Evolutionary conservation across 64 coral and sea anemone genomes (phyloP).

Genomic region (Astreopora myriophthalma): DNA sequence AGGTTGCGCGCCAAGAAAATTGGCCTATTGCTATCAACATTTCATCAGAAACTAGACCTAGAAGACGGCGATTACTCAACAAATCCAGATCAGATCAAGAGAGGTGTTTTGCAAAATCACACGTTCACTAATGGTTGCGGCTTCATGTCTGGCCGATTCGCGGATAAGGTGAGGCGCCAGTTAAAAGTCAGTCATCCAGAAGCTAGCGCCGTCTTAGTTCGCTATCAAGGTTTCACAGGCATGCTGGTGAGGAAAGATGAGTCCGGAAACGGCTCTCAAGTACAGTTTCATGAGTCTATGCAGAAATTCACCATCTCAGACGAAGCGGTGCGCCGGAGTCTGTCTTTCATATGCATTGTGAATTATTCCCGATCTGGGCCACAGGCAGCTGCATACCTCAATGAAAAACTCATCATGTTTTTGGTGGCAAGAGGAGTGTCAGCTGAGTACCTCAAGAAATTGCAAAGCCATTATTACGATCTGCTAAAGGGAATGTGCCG

Average conservation of each 20-base stretch:
- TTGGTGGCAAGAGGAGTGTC: conserved; percentile 70
- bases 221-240: conserved; percentile 69
- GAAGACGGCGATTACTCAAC: background rate
- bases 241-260: conserved; percentile 21
- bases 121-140: conserved; percentile 79
- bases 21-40: conserved; percentile 58
- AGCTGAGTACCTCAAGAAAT: conserved; percentile 69
- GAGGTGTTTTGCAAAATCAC: background rate
- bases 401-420: conserved; percentile 66
- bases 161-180: background rate
- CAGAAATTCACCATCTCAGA: conserved; percentile 70
- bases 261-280: background rate
- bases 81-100: conserved; percentile 32
- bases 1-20: conserved; percentile 31
- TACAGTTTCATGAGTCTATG: conserved; percentile 78
- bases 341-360: conserved; percentile 53
- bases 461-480: conserved; percentile 69
- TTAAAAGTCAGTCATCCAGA: background rate
- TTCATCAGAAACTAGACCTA: conserved; percentile 44
- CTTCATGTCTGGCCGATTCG: conserved; percentile 74
- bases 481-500: conserved; percentile 56
- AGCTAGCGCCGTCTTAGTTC: conserved; percentile 64
- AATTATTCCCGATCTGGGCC: conserved; percentile 86
- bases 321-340: conserved; percentile 1
- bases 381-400: conserved; percentile 68